Conservation (phyloP, 2,113 vertebrate genomes). For the Narcine bancroftii region DNA sequence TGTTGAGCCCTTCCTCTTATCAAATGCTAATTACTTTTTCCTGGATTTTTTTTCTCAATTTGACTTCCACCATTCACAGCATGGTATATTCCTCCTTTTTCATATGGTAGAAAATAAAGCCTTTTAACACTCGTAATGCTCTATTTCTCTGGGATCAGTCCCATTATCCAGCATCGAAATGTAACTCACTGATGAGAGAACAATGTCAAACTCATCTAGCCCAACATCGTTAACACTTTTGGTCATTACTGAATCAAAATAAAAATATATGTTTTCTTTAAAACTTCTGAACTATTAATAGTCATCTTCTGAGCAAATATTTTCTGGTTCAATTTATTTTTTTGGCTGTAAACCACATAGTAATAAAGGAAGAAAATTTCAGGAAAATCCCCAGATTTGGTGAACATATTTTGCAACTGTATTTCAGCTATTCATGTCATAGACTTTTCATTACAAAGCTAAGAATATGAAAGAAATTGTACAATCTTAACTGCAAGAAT, state of each 20-base stretch:
- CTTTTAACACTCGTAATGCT: too few species aligned
- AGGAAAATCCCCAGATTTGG: not conserved
- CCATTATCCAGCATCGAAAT: too few species aligned
- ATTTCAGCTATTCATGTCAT: not conserved
- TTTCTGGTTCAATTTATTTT: too few species aligned
- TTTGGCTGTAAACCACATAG: not conserved
- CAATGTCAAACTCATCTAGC: not conserved
- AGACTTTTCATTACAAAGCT: not conserved
- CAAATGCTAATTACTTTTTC: too few species aligned
- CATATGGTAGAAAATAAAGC: too few species aligned
- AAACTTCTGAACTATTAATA: not conserved
- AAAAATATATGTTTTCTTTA: constrained; percentile 5
- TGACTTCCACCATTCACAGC: too few species aligned
- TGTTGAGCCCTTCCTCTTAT: too few species aligned
- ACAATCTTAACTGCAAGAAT: not conserved
- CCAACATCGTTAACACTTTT: not conserved
- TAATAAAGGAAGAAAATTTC: not conserved
- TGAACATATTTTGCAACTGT: not conserved
- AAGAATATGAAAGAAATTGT: not conserved
- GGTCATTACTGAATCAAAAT: not conserved
- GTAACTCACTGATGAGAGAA: too few species aligned
- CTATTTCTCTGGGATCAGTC: too few species aligned
- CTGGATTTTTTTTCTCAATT: too few species aligned
- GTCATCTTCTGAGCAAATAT: not conserved
- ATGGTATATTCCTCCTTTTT: too few species aligned